phyloP scores from a whole-genome alignment of 2,113 vertebrate species.

The Sylvicapra grimmia region DNA sequence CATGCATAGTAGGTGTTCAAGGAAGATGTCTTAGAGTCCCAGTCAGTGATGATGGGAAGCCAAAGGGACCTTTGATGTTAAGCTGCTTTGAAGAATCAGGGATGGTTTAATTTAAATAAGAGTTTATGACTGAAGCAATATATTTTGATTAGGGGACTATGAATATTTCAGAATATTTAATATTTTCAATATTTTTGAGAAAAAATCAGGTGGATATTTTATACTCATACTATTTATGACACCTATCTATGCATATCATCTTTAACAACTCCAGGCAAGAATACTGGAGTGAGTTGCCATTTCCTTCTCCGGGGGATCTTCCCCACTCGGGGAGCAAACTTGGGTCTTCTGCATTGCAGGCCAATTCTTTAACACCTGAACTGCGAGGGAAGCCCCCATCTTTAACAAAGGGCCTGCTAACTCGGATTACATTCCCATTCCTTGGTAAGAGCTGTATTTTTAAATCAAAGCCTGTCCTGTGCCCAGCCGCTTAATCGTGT shows the following conservation, averaged over 20 bases:
- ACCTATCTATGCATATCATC: background rate
- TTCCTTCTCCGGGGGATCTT: background rate
- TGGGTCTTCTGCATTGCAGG: background rate
- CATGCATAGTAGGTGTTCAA: rapidly evolving
- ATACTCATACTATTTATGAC: too few relatives aligned
- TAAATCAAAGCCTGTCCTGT: background rate
- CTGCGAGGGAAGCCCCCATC: background rate
- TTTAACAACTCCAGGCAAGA: background rate
- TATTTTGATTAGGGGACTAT: background rate
- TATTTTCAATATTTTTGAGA: background rate
- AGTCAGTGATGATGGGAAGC: background rate
- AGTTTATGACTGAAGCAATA: background rate
- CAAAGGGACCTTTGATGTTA: background rate
- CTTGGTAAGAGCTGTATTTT: background rate
- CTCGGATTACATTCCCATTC: background rate
- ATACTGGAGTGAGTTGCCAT: background rate
- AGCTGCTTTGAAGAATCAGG: background rate
- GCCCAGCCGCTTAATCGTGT: background rate
- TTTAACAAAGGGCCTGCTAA: background rate
- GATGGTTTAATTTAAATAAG: background rate
- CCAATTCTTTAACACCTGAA: background rate
- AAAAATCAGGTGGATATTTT: too few relatives aligned
- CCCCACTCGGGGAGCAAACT: background rate
- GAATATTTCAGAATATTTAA: background rate
- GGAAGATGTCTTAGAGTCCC: background rate